Evolutionary conservation across 2,888 invertebrate species (phyloP).

Genomic region (Abrostola tripartita): DNA sequence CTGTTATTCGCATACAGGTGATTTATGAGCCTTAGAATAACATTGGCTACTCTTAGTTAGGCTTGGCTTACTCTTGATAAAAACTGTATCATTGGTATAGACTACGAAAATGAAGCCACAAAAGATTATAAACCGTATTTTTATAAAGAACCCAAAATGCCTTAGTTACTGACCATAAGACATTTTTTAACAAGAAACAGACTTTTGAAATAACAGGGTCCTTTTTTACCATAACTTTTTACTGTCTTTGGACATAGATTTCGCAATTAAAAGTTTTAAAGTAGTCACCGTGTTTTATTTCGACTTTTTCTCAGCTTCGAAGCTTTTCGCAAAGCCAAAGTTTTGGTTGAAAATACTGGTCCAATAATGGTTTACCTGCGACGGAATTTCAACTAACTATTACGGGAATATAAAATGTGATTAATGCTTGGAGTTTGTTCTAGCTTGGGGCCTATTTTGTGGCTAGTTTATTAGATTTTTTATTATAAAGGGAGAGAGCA

Average conservation of each 20-base stretch:
- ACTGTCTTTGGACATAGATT: slow-evolving; percentile 38
- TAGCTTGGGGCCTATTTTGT: background rate
- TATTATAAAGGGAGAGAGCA: background rate
- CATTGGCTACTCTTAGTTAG: too few relatives aligned
- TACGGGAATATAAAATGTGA: background rate
- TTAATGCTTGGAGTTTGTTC: background rate
- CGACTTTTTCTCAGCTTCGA: slow-evolving; percentile 12
- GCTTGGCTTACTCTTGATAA: too few relatives aligned
- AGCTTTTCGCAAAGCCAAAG: background rate
- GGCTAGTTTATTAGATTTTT: background rate
- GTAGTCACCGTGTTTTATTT: slow-evolving; percentile 32
- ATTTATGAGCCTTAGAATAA: too few relatives aligned
- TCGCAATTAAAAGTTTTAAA: slow-evolving; percentile 55
- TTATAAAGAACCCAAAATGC: slow-evolving; percentile 6
- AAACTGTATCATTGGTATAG: too few relatives aligned
- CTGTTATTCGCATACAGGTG: too few relatives aligned
- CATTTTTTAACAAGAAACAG: slow-evolving; percentile 20
- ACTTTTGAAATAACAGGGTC: slow-evolving; percentile 12
- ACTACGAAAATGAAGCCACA: background rate
- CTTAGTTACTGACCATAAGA: slow-evolving; percentile 29
- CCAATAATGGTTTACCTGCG: slow-evolving; percentile 14
- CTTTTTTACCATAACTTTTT: slow-evolving; percentile 30
- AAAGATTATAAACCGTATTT: background rate
- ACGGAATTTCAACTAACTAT: slow-evolving; percentile 9
- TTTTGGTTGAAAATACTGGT: slow-evolving; percentile 10